Evolutionary conservation across 2,888 invertebrate genomes (phyloP).

Genomic region (Oscheius onirici): DNA sequence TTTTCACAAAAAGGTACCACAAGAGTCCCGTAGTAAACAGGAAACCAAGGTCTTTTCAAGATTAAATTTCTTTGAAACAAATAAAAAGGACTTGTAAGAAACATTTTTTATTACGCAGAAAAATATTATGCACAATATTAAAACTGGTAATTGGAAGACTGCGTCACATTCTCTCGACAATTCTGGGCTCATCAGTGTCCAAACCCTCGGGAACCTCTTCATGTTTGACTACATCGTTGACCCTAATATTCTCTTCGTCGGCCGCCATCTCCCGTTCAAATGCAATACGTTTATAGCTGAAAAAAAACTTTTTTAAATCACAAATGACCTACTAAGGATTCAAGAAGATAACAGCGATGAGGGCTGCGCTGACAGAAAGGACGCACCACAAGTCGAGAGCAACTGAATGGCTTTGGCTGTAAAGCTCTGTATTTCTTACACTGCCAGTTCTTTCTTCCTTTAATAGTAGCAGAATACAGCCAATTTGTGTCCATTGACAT

Average conservation of each 20-base stretch:
- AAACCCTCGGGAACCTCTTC: no score
- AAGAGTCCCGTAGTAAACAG: no score
- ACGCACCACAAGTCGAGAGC: conserved; percentile 50
- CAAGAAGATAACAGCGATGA: conserved; percentile 40
- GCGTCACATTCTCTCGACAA: no score
- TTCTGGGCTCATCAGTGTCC: no score
- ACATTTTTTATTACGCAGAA: no score
- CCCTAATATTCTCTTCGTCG: background rate
- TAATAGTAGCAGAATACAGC: background rate
- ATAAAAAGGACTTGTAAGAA: no score
- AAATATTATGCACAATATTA: no score
- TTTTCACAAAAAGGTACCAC: no score
- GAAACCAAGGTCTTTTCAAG: no score
- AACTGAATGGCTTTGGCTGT: conserved; percentile 39
- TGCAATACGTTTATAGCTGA: conserved; percentile 27
- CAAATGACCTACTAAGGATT: conserved; percentile 40
- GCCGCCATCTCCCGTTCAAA: conserved; percentile 1
- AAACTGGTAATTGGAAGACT: no score
- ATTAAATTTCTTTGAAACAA: no score
- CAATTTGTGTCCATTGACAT: background rate
- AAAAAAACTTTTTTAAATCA: background rate
- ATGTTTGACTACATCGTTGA: no score
- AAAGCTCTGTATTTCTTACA: conserved; percentile 6
- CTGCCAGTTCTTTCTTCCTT: conserved; percentile 20
- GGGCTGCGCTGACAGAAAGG: conserved; percentile 34